These are phyloP conservation scores for Columba janthina DNA, from an alignment of 2,113 vertebrate species.

Conservation along the genomic window DNA sequence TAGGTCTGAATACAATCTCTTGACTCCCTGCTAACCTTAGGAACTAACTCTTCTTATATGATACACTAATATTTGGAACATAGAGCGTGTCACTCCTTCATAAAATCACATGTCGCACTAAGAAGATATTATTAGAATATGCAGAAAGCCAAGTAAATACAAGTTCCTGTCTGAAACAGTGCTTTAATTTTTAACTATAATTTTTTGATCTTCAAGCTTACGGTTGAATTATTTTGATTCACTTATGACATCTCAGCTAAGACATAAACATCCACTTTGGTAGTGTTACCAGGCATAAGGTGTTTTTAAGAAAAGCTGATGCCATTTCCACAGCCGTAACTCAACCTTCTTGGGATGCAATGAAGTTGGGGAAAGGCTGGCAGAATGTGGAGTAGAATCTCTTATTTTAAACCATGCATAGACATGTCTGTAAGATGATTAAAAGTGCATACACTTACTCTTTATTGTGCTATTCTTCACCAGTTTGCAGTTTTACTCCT, in stretches of 20 bases:
- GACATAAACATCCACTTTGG: neutral
- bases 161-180: neutral
- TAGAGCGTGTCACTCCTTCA: neutral
- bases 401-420: neutral
- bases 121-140: neutral
- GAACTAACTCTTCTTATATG: neutral
- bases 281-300: neutral
- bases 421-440: neutral
- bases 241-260: neutral
- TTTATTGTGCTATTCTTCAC: neutral
- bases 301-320: neutral
- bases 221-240: neutral
- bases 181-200: neutral
- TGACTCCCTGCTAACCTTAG: neutral
- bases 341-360: neutral
- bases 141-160: neutral
- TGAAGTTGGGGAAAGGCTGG: neutral
- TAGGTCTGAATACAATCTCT: neutral
- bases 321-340: neutral
- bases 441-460: accelerated
- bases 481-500: neutral
- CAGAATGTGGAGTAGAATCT: neutral
- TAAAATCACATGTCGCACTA: neutral
- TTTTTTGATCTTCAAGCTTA: neutral
- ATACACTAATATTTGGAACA: neutral